Evolutionary conservation across 2,888 invertebrate genomes (phyloP).

Genomic region (Synanthedon andrenaeformis): DNA sequence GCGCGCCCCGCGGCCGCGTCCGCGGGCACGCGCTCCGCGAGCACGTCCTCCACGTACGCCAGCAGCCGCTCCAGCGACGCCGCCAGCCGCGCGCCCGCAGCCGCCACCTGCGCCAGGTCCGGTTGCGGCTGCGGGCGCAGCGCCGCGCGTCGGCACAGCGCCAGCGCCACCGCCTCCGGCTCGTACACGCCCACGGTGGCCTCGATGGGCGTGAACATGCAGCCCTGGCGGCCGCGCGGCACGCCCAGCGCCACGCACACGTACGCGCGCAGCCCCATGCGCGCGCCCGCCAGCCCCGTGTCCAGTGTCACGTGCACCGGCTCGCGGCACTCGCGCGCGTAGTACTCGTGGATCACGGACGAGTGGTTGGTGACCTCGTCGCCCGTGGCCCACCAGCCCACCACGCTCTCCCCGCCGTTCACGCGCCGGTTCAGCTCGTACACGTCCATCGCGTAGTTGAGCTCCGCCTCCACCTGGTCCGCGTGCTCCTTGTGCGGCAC

Average conservation of each 20-base stretch:
- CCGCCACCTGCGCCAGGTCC: slow-evolving; percentile 81
- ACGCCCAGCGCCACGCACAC: slow-evolving; percentile 94
- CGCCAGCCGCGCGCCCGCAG: slow-evolving; percentile 84
- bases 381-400: slow-evolving; percentile 99
- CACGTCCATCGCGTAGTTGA: slow-evolving; percentile 96
- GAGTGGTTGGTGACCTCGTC: slow-evolving; percentile 98
- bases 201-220: slow-evolving; percentile 96
- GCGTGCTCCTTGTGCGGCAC: slow-evolving; percentile 98
- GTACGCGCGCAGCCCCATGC: slow-evolving; percentile 95
- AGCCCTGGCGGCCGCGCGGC: slow-evolving; percentile 91
- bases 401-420: slow-evolving; percentile 92
- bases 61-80: slow-evolving; percentile 80
- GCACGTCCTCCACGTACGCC: slow-evolving; percentile 91
- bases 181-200: slow-evolving; percentile 91
- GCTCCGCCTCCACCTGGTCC: slow-evolving; percentile 97
- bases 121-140: slow-evolving; percentile 73
- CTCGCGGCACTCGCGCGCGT: slow-evolving; percentile 92
- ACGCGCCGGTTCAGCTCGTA: slow-evolving; percentile 94
- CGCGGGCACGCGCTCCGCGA: slow-evolving; percentile 79
- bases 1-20: slow-evolving; percentile 92
- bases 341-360: slow-evolving; percentile 97
- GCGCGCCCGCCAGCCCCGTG: slow-evolving; percentile 86
- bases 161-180: slow-evolving; percentile 87
- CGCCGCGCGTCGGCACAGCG: slow-evolving; percentile 78
- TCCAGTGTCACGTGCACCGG: slow-evolving; percentile 97